Evolutionary conservation across 2,888 invertebrate genomes (phyloP), one percentile per base, ranked within the genome.

Genomic region (Netelia fuscicornis): DNA sequence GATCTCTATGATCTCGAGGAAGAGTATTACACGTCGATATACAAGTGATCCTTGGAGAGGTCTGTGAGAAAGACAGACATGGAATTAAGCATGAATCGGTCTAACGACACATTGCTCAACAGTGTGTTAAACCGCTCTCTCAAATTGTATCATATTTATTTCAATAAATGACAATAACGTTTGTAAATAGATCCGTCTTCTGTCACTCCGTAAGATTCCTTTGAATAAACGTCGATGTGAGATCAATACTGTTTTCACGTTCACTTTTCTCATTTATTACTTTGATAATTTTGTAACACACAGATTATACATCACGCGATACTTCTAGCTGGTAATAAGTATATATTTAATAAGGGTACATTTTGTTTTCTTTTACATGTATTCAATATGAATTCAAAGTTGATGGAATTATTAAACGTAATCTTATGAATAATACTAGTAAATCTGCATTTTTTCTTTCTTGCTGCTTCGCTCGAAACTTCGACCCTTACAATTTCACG

Each of bases 1-100:
- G 98, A 99, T 94, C 95, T 98, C 13, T 98, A 97, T 94, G 98
- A 98, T 93, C 95, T 98, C 81, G 98, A 98, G 95, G 98, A 98
- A 94, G 98, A 98, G 95, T 98, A 98, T 94, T 98, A 98, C 91
- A 97, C 97, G 30, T 97, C 97, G 89, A 96, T 97, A 90, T 97
- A 97, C 94, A 97, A 97, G 93, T 97, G 92, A 94, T 8, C 42
- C 52, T 80, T 17, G 23, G 52, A 5, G 13, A 64, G 52, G 10
- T 52, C 20, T 72, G 42, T 52, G 9, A 56, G 44, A 64, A 9
- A 60, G 44, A 71, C 17, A 3, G 58, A 56, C 3, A 8, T 11
- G 9, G 68, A 13, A 9, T 44, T 10, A 54, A 17, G n/a, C 42
- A 13, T 48, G 5, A 52, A 68, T 30, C 25, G 72, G 37, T 25